Evolutionary conservation across 2,113 vertebrate species (phyloP).

Genomic region (Cynopterus brachyotis): DNA sequence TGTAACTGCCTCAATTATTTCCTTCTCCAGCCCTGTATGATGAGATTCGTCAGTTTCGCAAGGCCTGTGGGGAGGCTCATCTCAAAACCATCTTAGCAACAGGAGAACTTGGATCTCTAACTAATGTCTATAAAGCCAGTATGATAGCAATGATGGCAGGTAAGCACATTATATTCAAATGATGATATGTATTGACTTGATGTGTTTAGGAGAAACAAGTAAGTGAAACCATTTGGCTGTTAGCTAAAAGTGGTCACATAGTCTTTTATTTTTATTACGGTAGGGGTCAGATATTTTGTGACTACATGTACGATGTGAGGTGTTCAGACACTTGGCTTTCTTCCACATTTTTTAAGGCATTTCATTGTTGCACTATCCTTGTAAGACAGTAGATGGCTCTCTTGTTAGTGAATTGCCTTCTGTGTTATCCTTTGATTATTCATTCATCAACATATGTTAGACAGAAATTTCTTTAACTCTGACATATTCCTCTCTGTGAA

Average conservation of each 20-base stretch:
- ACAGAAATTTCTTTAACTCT: constrained; percentile 59
- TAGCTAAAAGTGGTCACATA: background rate
- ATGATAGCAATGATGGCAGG: constrained; percentile 99
- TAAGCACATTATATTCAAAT: constrained; percentile 75
- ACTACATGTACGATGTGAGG: background rate
- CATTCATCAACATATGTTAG: constrained; percentile 50
- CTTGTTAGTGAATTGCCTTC: constrained; percentile 81
- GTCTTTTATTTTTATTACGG: background rate
- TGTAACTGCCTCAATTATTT: constrained; percentile 61
- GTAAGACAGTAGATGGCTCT: constrained; percentile 85
- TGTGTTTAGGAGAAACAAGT: background rate
- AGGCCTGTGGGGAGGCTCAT: constrained; percentile 93
- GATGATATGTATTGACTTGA: background rate
- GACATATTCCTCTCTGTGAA: constrained; percentile 42
- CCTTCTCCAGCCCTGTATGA: constrained; percentile 89
- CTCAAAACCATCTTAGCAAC: constrained; percentile 97
- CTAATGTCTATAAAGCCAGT: constrained; percentile 96
- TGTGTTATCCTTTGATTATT: constrained; percentile 34
- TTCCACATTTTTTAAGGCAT: background rate
- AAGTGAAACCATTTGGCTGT: background rate
- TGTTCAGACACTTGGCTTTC: constrained; percentile 55
- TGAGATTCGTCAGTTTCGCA: constrained; percentile 91
- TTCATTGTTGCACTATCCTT: constrained; percentile 77
- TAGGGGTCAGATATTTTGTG: background rate
- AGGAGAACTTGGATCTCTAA: constrained; percentile 93